Evolutionary conservation across 2,797 vertebrate species (phyloP), one percentile per base, ranked within the genome.

Genomic region (Crocidura indochinensis): DNA sequence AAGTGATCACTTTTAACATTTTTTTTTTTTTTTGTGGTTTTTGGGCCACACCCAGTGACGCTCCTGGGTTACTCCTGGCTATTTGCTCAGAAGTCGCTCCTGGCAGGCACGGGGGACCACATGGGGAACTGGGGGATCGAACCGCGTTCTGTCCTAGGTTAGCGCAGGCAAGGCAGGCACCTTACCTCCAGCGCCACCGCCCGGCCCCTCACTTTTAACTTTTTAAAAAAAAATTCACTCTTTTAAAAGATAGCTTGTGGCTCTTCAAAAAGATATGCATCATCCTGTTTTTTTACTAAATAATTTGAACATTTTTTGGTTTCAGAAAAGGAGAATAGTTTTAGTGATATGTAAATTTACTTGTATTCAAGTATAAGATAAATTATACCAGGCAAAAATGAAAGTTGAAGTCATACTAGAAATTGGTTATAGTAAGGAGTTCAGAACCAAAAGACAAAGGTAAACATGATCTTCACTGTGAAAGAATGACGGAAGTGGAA

Each of bases 271-370:
- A 84, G 20, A 62, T n/a, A 17, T 19, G 47, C 27, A 29, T 65
- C 51, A 53, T 17, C 17, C 12, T 14, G 51, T 53, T 53, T 53
- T 19, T 87, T 27, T 46, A 44, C 67, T 85, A 83, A 90, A 79
- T 68, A 62, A 88, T 73, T 80, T 92, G 65, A 95, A 91, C 53
- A 26, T 64, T 71, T 67, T n/a, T 84, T 69, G 10, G 20, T 87
- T 49, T 60, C 10, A 71, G 19, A 4, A 86, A 94, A 76, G 53
- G 20, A 88, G 51, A 83, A 69, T 46, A 74, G 2, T 78, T 74
- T 87, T 26, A 51, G n/a, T 44, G 20, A 31, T 67, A 80, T 5
- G 14, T 27, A 89, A 62, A 68, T 92, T 84, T 75, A 88, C 92
- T 87, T 91, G 53, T 85, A 47, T 78, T 85, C 10, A 86, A 76